phyloP scores from a whole-genome alignment of 2,888 invertebrate genomes.

The Nemurella pictetii region DNA sequence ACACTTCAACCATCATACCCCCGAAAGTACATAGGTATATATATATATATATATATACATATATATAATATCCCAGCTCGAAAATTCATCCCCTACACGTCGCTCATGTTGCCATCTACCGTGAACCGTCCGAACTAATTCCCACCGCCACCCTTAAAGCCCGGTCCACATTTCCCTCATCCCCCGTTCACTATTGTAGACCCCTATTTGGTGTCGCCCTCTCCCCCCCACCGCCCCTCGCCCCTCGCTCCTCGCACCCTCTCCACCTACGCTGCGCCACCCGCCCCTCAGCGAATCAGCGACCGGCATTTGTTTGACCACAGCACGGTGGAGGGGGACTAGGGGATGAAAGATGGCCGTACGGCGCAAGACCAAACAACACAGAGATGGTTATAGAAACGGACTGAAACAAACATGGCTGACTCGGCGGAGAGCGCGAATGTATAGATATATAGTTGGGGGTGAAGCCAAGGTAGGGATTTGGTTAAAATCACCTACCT shows the following conservation, averaged over 20 bases:
- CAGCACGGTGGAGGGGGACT: conserved; percentile 33
- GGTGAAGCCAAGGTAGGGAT: conserved; percentile 19
- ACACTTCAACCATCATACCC: neutral
- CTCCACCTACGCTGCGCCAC: conserved; percentile 20
- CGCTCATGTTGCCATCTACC: conserved; percentile 9
- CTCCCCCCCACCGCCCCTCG: neutral
- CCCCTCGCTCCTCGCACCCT: neutral
- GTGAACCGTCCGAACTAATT: conserved; percentile 28
- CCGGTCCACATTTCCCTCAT: conserved; percentile 19
- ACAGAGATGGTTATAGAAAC: conserved; percentile 32
- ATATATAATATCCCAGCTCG: neutral
- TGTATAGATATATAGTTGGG: conserved; percentile 11
- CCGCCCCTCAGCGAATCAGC: conserved; percentile 36
- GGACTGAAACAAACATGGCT: conserved; percentile 38
- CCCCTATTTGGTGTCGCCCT: conserved; percentile 25
- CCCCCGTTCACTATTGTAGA: conserved; percentile 29
- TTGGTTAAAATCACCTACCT: conserved; percentile 32
- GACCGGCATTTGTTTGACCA: conserved; percentile 36
- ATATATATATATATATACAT: conserved; percentile 9
- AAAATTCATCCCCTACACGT: neutral
- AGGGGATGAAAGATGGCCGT: conserved; percentile 31
- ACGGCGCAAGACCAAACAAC: conserved; percentile 37
- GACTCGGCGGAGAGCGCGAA: neutral
- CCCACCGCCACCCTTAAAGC: neutral
- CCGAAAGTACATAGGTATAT: neutral